A percentile compares a stretch with the other conserved stretches of the same genome.
These are phyloP conservation scores for Mythimna albipuncta DNA, from an alignment of 2,888 invertebrate genomes.

Conservation along the genomic window DNA sequence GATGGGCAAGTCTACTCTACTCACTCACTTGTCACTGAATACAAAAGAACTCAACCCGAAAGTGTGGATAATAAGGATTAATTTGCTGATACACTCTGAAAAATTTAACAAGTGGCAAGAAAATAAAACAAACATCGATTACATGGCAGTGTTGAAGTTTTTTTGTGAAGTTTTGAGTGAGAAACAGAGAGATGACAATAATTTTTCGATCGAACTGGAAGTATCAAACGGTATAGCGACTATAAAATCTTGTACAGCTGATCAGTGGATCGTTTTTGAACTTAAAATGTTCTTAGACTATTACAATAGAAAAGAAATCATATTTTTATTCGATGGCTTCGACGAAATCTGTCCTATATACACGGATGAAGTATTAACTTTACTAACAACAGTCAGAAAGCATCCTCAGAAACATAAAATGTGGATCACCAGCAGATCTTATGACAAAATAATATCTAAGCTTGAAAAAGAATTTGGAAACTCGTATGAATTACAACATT, in stretches of 20 bases:
- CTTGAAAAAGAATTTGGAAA: slow-evolving; percentile 28
- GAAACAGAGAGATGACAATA: background rate
- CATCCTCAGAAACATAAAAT: slow-evolving; percentile 29
- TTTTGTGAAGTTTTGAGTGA: slow-evolving; percentile 20
- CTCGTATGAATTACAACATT: slow-evolving; percentile 21
- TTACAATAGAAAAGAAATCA: slow-evolving; percentile 39
- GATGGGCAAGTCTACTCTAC: slow-evolving; percentile 62
- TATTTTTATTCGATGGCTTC: slow-evolving; percentile 61
- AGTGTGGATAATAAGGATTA: slow-evolving; percentile 52
- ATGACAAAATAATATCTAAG: slow-evolving; percentile 39
- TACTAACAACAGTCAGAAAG: slow-evolving; percentile 23
- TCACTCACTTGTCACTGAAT: slow-evolving; percentile 54
- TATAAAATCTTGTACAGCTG: slow-evolving; percentile 17
- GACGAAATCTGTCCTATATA: slow-evolving; percentile 61
- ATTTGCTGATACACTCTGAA: slow-evolving; percentile 36
- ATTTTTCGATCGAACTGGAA: slow-evolving; percentile 11
- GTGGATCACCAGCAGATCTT: slow-evolving; percentile 58
- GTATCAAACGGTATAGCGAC: background rate
- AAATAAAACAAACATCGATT: slow-evolving; percentile 8
- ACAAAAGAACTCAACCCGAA: slow-evolving; percentile 43
- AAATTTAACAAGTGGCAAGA: slow-evolving; percentile 43
- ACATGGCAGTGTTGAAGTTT: slow-evolving; percentile 30
- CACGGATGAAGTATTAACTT: slow-evolving; percentile 28
- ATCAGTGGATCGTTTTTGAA: slow-evolving; percentile 18
- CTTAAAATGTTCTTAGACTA: slow-evolving; percentile 48